Evolutionary conservation across 2,113 vertebrate species (phyloP).

Genomic region (Clupea harengus): DNA sequence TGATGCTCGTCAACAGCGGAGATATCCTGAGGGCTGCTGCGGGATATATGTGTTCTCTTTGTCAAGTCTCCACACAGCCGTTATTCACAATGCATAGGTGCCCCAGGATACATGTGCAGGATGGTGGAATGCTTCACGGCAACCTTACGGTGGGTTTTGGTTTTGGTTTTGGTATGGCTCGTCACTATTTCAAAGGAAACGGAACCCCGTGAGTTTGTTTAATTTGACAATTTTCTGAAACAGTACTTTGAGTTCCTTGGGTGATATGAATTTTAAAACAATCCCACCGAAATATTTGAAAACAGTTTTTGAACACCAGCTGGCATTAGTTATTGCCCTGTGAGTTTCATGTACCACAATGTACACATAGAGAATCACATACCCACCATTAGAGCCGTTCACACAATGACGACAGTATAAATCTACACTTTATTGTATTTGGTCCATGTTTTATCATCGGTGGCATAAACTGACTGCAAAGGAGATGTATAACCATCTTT

Average conservation of each 20-base stretch:
- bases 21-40: not conserved
- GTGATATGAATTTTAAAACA: not conserved
- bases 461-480: not conserved
- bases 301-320: not conserved
- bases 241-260: not conserved
- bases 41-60: conserved; percentile 10
- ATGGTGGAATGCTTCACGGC: not conserved
- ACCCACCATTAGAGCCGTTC: not conserved
- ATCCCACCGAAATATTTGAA: not conserved
- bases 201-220: not conserved
- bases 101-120: not conserved
- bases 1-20: not conserved
- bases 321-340: not conserved
- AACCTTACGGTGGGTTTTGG: not conserved
- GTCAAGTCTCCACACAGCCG: not conserved
- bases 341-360: not conserved
- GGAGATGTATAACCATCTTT: not conserved
- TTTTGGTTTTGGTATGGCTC: not conserved
- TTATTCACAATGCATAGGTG: not conserved
- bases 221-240: not conserved
- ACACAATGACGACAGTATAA: not conserved
- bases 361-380: not conserved
- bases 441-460: conserved; percentile 2
- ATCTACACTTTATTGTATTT: conserved; percentile 13
- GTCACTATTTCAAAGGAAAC: not conserved